Evolutionary conservation across 2,113 vertebrate species (phyloP), one percentile per base, ranked within the genome.

Genomic region (Muscicapa adusta): DNA sequence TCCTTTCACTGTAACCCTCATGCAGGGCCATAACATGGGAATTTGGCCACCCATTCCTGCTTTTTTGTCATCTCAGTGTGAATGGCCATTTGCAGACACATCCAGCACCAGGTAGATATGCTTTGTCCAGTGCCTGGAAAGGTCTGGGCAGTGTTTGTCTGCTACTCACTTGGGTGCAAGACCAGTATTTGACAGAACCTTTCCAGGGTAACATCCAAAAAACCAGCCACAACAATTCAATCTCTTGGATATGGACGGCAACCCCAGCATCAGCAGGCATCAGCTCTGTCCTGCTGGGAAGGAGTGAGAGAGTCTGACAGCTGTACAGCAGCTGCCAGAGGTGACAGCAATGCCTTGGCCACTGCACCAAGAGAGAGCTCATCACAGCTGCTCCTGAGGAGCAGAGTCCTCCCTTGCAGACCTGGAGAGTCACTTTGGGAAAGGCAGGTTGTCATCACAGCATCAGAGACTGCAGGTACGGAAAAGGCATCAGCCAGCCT

Each of bases 281-380:
- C 53, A 65, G 40, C 36, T 79, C 83, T 83, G 57, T 74, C 42
- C 51, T 60, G 62, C 66, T 82, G 26, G 54, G 56, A 80, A 91
- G 70, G 22, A 82, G 38, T 0, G 0, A 73, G 34, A 43, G 22
- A 57, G 22, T 51, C 62, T 75, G 77, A 80, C 40, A 91, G 75
- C 68, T 36, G 15, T 54, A 66, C 33, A 78, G 78, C 31, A 80
- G 5, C 57, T 75, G 70, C 74, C 84, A 74, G 88, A 85, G 78
- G 75, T 85, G 91, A 95, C 84, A 93, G 89, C 80, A 82, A 53
- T 36, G 62, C 38, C 58, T 86, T 57, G 74, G 75, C 65, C 29
- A 12, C 73, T n/a, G 47, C 66, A 53, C 54, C 54, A 12, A 60
- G 67, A 74, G 77, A 84, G 56, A 95, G 89, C 72, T 53, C 81